These are phyloP conservation scores for Hydrozoanthus tunicans DNA, from an alignment of 64 coral and sea anemone genomes.

Conservation along the genomic window DNA sequence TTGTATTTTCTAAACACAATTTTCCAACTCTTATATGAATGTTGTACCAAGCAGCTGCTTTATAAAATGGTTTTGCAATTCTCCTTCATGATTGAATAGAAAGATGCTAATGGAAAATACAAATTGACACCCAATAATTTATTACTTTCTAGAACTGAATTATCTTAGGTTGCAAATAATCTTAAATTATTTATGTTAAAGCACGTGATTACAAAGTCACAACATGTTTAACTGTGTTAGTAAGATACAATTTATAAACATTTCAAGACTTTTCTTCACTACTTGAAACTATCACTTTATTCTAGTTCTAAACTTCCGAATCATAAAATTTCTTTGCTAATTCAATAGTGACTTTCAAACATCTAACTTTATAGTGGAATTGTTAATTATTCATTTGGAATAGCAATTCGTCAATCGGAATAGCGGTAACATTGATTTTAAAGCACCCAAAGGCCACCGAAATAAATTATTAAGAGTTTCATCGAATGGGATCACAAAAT, in stretches of 20 bases:
- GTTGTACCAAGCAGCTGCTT: background rate
- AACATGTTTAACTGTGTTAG: background rate
- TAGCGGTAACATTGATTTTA: background rate
- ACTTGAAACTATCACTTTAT: background rate
- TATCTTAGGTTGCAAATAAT: background rate
- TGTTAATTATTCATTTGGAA: background rate
- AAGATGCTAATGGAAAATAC: background rate
- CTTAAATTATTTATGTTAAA: background rate
- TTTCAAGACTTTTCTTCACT: background rate
- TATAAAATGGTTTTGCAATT: background rate
- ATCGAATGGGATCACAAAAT: background rate
- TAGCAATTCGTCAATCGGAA: background rate
- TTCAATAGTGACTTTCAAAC: background rate
- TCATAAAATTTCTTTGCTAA: background rate
- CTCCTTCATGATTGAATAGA: background rate
- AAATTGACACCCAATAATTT: background rate
- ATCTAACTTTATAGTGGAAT: background rate
- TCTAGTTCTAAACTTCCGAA: background rate
- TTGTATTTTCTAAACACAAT: no score
- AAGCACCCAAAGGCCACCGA: background rate
- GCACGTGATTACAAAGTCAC: background rate
- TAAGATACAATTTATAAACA: background rate
- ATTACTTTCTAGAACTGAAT: background rate
- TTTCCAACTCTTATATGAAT: background rate
- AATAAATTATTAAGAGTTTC: conserved; percentile 21